Evolutionary conservation across 2,888 invertebrate species (phyloP).

Genomic region (Dorcus hopei): DNA sequence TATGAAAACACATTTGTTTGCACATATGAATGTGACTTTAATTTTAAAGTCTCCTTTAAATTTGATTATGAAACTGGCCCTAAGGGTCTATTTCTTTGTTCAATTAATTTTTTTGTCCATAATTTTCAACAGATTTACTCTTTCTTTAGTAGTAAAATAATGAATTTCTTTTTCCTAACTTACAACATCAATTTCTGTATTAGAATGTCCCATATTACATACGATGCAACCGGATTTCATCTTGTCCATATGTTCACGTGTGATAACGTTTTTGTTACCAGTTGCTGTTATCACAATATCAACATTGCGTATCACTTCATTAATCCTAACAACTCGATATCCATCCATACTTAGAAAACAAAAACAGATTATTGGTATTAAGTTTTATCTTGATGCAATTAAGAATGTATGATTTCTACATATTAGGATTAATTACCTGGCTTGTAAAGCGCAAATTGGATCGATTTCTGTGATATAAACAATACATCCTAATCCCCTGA

Average conservation of each 20-base stretch:
- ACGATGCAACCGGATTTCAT: conserved; percentile 95
- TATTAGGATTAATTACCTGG: conserved; percentile 58
- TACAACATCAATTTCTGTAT: conserved; percentile 93
- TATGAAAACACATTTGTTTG: no score
- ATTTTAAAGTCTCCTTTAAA: no score
- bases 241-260: conserved; percentile 91
- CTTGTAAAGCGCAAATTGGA: conserved; percentile 96
- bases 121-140: no score
- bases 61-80: no score
- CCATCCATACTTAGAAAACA: conserved; percentile 82
- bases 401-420: neutral
- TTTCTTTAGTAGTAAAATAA: no score
- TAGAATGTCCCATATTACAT: conserved; percentile 97
- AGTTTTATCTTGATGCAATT: neutral
- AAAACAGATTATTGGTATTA: conserved; percentile 1
- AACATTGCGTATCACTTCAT: conserved; percentile 88
- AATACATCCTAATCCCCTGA: conserved; percentile 92
- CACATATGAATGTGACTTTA: no score
- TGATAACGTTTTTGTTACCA: conserved; percentile 95
- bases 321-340: conserved; percentile 89
- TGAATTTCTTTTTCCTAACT: conserved; percentile 35
- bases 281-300: conserved; percentile 98
- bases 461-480: conserved; percentile 94
- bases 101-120: no score
- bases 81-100: no score